Evolutionary conservation across 2,113 vertebrate species (phyloP), one percentile per base, ranked within the genome.

Genomic region (Apistogramma diplotaenia): DNA sequence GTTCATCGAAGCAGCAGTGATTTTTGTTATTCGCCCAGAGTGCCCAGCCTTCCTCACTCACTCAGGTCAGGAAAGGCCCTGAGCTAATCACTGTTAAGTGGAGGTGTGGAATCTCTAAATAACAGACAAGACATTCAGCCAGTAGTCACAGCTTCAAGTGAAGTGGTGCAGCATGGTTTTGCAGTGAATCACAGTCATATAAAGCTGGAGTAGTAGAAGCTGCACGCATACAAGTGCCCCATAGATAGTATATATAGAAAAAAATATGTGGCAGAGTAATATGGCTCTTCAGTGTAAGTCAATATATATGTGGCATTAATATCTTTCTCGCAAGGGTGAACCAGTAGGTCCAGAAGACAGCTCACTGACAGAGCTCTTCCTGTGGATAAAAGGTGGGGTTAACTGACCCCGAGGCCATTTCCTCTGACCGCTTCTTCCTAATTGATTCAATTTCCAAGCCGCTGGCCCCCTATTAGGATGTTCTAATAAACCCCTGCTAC

Each of bases 351-450:
- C 33, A 73, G 35, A n/a, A 65, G 73, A 67, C 76, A 70, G 81
- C 57, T 49, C 16, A 11, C 23, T 89, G 90, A 90, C 87, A 78
- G 86, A 87, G 89, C 54, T 81, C 70, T 90, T 91, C 91, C 91
- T 90, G 90, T 80, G 79, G 78, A 46, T 77, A 29, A 89, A 89
- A 85, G 82, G 86, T 85, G 60, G 71, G 82, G 92, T 84, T 92
- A 90, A 85, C 59, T 82, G 89, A 92, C 93, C 91, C 85, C 78
- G 67, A 81, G 93, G 90, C 91, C 89, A 90, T 87, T 94, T 95
- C 93, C 93, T 94, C 76, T 94, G 93, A 95, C 94, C 94, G 82
- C 76, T 53, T 79, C 90, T 94, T 95, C 93, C 94, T 93, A 93
- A 95, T 89, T 93, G 93, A 94, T 94, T 93, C 89, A 93, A 94